Evolutionary conservation across 2,797 vertebrate genomes (phyloP).

Genomic region (Dryobates pubescens): DNA sequence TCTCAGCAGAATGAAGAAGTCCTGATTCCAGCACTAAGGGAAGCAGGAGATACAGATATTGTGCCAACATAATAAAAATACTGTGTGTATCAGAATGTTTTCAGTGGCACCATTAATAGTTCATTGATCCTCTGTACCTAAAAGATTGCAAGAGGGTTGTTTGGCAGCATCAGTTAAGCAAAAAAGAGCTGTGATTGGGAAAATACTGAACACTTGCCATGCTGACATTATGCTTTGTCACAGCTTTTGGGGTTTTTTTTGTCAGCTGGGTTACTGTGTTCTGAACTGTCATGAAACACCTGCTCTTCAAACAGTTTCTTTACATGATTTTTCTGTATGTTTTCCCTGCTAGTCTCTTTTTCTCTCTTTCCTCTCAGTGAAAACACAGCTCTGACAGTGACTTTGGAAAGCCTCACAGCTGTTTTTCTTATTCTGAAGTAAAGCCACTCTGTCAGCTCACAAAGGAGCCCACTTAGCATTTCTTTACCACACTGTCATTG

Average conservation of each 20-base stretch:
- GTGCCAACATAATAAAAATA: not conserved
- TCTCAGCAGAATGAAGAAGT: not conserved
- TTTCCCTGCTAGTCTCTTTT: not conserved
- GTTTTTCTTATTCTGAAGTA: constrained; percentile 5
- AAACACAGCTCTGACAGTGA: not conserved
- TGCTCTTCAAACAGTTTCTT: not conserved
- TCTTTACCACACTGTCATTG: not conserved
- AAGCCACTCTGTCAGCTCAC: not conserved
- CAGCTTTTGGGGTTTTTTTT: not conserved
- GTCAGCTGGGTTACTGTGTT: not conserved
- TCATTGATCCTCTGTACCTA: constrained; percentile 11
- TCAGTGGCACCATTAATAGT: not conserved
- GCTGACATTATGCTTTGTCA: not conserved
- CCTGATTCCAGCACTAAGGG: not conserved
- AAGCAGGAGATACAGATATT: not conserved
- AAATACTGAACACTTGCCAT: not conserved
- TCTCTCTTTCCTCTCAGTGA: not conserved
- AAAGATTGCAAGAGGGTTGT: not conserved
- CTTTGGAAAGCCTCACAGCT: constrained; percentile 15
- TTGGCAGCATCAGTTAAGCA: not conserved
- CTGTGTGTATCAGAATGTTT: not conserved
- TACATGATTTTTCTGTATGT: not conserved
- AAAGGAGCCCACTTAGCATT: not conserved
- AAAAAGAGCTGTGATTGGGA: not conserved
- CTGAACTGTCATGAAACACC: not conserved